phyloP scores from a whole-genome alignment of 2,888 invertebrate species.

The Eudemis profundana region DNA sequence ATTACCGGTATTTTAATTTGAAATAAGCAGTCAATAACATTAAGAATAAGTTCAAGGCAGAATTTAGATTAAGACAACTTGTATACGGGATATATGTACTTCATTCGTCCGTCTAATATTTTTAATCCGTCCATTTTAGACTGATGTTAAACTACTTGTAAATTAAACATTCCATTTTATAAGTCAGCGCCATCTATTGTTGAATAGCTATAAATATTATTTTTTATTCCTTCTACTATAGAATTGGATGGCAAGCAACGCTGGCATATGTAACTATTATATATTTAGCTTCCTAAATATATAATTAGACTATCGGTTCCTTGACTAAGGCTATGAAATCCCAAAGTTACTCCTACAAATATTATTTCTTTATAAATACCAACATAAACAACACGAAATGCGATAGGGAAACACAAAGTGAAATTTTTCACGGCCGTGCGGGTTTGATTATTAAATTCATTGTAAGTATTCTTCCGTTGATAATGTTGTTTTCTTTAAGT shows the following conservation, averaged over 20 bases:
- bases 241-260: constrained; percentile 15
- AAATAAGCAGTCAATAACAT: constrained; percentile 27
- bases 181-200: constrained; percentile 50
- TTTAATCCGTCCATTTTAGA: constrained; percentile 25
- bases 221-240: constrained; percentile 2
- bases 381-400: background rate
- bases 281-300: constrained; percentile 75
- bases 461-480: constrained; percentile 3
- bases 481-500: constrained; percentile 2
- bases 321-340: constrained; percentile 76
- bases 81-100: constrained; percentile 8
- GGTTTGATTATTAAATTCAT: constrained; percentile 21
- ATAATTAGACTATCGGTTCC: constrained; percentile 66
- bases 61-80: constrained; percentile 2
- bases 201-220: constrained; percentile 38
- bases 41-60: constrained; percentile 1
- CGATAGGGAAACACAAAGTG: background rate
- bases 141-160: background rate
- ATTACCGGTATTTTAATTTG: background rate
- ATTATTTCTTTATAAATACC: background rate
- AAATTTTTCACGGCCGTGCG: constrained; percentile 12
- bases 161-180: constrained; percentile 16
- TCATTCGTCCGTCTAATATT: background rate
- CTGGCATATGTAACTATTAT: constrained; percentile 58
- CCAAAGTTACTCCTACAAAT: constrained; percentile 63